phyloP scores from a whole-genome alignment of 2,113 vertebrate species.

The Eublepharis macularius region DNA sequence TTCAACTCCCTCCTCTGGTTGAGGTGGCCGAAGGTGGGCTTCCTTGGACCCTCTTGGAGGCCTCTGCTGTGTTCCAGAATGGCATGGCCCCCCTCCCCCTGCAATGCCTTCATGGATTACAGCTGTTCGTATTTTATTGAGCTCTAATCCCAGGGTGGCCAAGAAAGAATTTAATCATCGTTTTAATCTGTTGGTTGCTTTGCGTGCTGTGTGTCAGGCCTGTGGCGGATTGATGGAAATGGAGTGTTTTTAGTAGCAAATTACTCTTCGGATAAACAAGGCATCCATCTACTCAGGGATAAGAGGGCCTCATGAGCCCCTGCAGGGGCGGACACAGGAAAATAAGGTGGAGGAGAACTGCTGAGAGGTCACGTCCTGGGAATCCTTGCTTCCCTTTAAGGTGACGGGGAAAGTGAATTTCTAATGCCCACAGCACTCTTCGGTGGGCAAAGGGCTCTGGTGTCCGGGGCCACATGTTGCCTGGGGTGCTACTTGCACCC shows the following conservation, averaged over 20 bases:
- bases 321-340: too few species aligned
- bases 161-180: not conserved
- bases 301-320: too few species aligned
- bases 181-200: not conserved
- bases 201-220: not conserved
- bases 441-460: too few species aligned
- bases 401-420: not conserved
- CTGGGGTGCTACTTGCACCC: not conserved
- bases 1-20: not conserved
- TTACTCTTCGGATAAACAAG: not conserved
- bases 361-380: too few species aligned
- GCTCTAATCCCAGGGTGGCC: not conserved
- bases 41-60: not conserved
- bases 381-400: not conserved
- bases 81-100: fast-evolving
- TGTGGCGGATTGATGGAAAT: not conserved
- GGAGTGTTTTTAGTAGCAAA: not conserved
- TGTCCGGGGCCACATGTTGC: too few species aligned
- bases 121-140: not conserved
- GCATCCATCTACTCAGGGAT: not conserved
- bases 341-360: fast-evolving
- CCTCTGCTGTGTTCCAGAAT: not conserved
- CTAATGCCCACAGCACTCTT: not conserved
- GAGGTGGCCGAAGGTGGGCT: not conserved
- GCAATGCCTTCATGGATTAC: not conserved